phyloP scores from a whole-genome alignment of 2,888 invertebrate genomes.

The Malthinus seriepunctatus region DNA sequence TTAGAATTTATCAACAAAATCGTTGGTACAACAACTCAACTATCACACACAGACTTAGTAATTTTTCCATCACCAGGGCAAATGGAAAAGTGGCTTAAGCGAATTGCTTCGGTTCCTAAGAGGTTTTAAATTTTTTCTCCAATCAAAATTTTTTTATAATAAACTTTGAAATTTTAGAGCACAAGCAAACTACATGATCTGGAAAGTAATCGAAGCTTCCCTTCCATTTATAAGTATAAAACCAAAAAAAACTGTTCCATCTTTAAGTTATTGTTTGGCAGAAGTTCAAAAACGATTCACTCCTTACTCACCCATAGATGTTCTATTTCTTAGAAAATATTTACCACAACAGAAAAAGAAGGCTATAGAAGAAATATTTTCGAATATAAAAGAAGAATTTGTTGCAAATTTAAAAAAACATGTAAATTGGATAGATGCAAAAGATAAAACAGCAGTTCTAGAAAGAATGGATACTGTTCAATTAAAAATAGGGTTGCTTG shows the following conservation, averaged over 20 bases:
- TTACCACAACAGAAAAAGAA: constrained; percentile 15
- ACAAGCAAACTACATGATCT: constrained; percentile 26
- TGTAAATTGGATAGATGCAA: constrained; percentile 38
- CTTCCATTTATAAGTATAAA: constrained; percentile 10
- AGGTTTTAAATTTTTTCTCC: constrained; percentile 10
- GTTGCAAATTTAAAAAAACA: constrained; percentile 24
- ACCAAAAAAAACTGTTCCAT: background rate
- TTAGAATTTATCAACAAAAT: constrained; percentile 18
- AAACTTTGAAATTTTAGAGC: constrained; percentile 8
- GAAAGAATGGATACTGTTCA: constrained; percentile 32
- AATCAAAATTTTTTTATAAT: background rate
- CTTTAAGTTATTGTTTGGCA: constrained; percentile 13
- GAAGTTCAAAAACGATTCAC: constrained; percentile 18
- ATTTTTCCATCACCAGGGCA: constrained; percentile 16
- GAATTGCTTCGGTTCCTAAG: constrained; percentile 20
- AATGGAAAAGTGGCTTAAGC: constrained; percentile 15
- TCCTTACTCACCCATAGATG: constrained; percentile 8
- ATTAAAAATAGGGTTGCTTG: constrained; percentile 37
- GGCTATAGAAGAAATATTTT: constrained; percentile 35
- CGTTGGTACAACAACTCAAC: constrained; percentile 2
- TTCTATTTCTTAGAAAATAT: constrained; percentile 9
- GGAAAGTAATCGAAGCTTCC: constrained; percentile 12
- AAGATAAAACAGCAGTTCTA: constrained; percentile 30
- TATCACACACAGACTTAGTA: constrained; percentile 14
- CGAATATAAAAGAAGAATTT: constrained; percentile 36